Percentiles rank a stretch among this genome's conserved stretches.
phyloP scores from a whole-genome alignment of 2,888 invertebrate species.

The Perithous albicinctus region DNA sequence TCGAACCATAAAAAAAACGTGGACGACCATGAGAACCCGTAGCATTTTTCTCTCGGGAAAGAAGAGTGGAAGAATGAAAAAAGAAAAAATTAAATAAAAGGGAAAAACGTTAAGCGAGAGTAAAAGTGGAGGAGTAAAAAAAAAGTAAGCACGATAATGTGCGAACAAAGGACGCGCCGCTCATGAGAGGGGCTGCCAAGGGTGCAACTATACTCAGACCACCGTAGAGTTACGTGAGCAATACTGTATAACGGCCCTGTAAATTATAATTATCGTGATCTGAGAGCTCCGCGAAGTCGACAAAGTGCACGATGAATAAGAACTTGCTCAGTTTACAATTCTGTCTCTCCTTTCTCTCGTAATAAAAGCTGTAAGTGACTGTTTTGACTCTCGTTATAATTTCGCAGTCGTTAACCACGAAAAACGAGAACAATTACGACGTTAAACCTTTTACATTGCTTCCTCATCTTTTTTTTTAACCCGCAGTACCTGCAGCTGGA shows the following conservation, averaged over 20 bases:
- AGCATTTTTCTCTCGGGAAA: background rate
- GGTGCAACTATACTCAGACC: background rate
- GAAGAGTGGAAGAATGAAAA: conserved; percentile 7
- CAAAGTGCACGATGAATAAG: background rate
- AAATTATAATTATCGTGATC: conserved; percentile 63
- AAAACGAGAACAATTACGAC: too few species aligned
- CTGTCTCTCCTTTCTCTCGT: background rate
- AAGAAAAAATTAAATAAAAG: conserved; percentile 1
- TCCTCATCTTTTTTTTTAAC: too few species aligned
- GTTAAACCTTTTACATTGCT: too few species aligned
- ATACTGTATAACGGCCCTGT: conserved; percentile 19
- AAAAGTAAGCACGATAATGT: background rate
- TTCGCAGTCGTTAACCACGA: conserved; percentile 23
- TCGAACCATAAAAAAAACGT: conserved; percentile 5
- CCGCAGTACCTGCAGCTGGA: too few species aligned
- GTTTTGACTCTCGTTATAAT: background rate
- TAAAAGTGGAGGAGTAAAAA: conserved; percentile 12
- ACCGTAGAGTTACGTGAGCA: conserved; percentile 27
- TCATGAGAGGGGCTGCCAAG: conserved; percentile 15
- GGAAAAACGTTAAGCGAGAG: conserved; percentile 6
- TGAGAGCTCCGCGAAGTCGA: conserved; percentile 22
- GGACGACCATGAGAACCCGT: conserved; percentile 1
- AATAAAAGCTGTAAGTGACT: background rate
- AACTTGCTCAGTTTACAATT: background rate
- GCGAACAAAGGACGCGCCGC: background rate